Evolutionary conservation across 2,113 vertebrate genomes (phyloP), one percentile per base, ranked within the genome.

Genomic region (Clarias macrocephalus): DNA sequence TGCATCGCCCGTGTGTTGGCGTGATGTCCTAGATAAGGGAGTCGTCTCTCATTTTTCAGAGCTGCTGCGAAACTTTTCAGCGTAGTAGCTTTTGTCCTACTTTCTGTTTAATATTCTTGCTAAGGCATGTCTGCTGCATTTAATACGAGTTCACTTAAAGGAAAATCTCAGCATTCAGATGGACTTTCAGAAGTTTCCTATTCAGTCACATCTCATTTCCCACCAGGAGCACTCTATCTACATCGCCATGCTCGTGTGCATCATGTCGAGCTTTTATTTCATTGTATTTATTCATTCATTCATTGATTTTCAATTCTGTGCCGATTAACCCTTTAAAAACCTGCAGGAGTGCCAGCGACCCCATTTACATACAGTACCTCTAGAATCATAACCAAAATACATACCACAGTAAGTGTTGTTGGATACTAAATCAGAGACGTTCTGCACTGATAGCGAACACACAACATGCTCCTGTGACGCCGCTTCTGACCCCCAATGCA

Each of bases 41-140:
- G 48, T 75, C 19, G n/a, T 59, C 23, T 76, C 9, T 80, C 48
- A 52, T 83, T 66, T 60, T 66, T 33, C n/a, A 59, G 25, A 42
- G 15, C 72, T n/a, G 52, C 48, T 56, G 80, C 83, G 60, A 72
- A 62, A 66, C 48, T 65, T 82, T 77, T 62, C 54, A 54, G 86
- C 63, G 8, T 73, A 19, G n/a, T 76, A 75, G 80, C 56, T 12
- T 37, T 37, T 86, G 83, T 75, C 73, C 84, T 85, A 88, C 84
- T 90, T 89, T 88, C 28, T 77, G 19, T 28, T 33, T 42, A 73
- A 37, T 63, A 68, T 33, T n/a, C 63, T 62, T 72, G 30, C 28
- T 80, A 80, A 33, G 76, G 19, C 6, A 25, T 33, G 33, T 72
- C 25, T 23, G 33, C 83, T 60, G 84, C 42, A 60, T 77, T 63